Percentiles rank a stretch among this genome's conserved stretches.
These are phyloP conservation scores for Spermophilus dauricus DNA, from an alignment of 2,113 vertebrate genomes.

Conservation along the genomic window DNA sequence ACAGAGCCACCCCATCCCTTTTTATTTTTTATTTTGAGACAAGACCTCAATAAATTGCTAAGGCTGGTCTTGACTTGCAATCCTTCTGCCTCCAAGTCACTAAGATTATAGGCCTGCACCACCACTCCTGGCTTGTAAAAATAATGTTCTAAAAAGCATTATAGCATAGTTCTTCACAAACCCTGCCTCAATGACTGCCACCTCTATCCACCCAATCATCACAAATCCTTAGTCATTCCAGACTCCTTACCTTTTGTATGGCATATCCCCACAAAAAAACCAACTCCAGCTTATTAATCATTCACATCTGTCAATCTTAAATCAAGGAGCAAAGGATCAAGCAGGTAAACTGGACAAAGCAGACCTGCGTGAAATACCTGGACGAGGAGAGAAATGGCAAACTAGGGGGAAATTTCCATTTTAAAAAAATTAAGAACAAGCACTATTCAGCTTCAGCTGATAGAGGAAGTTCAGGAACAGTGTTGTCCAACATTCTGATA, in stretches of 20 bases:
- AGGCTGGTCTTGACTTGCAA: background rate
- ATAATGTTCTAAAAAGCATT: background rate
- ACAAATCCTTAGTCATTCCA: conserved; percentile 12
- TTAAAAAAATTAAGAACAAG: too few species aligned
- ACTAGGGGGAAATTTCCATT: background rate
- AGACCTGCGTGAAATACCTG: background rate
- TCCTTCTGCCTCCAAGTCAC: background rate
- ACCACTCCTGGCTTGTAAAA: background rate
- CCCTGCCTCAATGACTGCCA: background rate
- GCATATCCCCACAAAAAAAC: too few species aligned
- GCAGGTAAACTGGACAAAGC: background rate
- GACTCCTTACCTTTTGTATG: background rate
- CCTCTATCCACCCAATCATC: background rate
- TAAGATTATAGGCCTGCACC: background rate
- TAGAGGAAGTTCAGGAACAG: background rate
- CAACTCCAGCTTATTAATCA: too few species aligned
- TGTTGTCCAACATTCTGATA: background rate
- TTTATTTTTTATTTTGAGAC: background rate
- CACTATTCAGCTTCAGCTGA: background rate
- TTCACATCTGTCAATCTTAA: background rate
- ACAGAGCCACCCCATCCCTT: background rate
- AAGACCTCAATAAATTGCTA: background rate
- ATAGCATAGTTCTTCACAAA: background rate
- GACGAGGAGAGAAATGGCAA: background rate
- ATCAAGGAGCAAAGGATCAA: background rate